Evolutionary conservation across 1,140 invertebrate species (phyloP).

Genomic region (Trachelipus rathkii): DNA sequence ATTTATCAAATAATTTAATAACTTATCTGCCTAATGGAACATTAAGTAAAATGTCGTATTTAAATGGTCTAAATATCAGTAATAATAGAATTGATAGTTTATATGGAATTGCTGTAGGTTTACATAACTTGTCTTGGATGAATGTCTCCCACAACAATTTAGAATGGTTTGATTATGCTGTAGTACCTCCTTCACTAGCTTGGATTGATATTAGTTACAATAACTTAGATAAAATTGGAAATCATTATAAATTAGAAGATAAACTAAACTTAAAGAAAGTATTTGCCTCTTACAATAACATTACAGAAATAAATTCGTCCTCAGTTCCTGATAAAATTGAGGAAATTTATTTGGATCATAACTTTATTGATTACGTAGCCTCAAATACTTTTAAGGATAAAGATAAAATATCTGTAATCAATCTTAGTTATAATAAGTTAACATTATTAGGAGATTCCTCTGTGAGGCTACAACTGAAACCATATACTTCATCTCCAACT

Average conservation of each 20-base stretch:
- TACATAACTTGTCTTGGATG: constrained; percentile 73
- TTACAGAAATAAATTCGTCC: constrained; percentile 46
- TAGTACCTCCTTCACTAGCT: constrained; percentile 59
- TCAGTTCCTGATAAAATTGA: constrained; percentile 79
- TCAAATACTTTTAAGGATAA: constrained; percentile 81
- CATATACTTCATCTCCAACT: constrained; percentile 51
- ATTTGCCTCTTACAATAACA: background rate
- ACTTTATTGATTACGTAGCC: constrained; percentile 70
- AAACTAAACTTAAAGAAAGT: background rate
- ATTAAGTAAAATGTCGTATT: constrained; percentile 69
- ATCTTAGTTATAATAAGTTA: constrained; percentile 81
- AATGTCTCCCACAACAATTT: constrained; percentile 82
- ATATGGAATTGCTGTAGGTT: constrained; percentile 74
- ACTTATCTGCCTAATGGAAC: constrained; percentile 72
- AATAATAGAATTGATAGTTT: constrained; percentile 80
- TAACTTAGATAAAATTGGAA: constrained; percentile 1
- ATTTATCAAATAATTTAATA: constrained; percentile 79
- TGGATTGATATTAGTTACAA: constrained; percentile 8
- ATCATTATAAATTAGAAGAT: constrained; percentile 8
- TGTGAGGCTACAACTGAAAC: constrained; percentile 57
- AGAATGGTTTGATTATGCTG: constrained; percentile 85
- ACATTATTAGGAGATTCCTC: constrained; percentile 73
- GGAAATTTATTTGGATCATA: constrained; percentile 80
- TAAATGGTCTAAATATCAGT: constrained; percentile 79
- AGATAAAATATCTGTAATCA: constrained; percentile 72